Evolutionary conservation across 2,797 vertebrate species (phyloP).

Genomic region (Cetoscarus ocellatus): DNA sequence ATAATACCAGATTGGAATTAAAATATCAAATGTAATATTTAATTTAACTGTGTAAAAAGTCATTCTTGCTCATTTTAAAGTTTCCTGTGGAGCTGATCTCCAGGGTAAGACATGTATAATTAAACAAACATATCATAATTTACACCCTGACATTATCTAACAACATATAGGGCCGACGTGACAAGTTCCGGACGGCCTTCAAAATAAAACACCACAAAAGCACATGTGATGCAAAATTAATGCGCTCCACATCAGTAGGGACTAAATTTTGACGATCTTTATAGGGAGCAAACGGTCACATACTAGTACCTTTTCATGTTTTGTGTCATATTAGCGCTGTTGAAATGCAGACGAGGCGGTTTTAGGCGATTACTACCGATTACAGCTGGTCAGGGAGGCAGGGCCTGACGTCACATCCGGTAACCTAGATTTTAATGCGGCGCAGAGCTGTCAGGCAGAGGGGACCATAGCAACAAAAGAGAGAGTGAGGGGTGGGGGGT

Average conservation of each 20-base stretch:
- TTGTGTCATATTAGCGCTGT: accelerated
- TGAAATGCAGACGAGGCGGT: accelerated
- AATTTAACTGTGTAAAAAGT: too few species aligned
- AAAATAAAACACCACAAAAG: slow-evolving; percentile 1
- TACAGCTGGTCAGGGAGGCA: slow-evolving; percentile 29
- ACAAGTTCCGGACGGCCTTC: neutral
- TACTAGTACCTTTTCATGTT: accelerated
- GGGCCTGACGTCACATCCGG: slow-evolving; percentile 67
- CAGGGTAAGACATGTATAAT: too few species aligned
- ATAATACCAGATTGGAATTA: too few species aligned
- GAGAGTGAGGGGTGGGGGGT: slow-evolving; percentile 21
- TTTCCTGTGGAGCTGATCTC: too few species aligned
- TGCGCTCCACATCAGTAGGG: neutral
- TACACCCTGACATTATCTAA: neutral
- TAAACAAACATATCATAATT: too few species aligned
- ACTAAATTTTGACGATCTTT: too few species aligned
- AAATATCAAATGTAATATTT: too few species aligned
- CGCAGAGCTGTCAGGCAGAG: slow-evolving; percentile 23
- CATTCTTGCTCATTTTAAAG: too few species aligned
- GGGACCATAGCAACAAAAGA: slow-evolving; percentile 55
- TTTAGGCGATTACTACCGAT: slow-evolving; percentile 17
- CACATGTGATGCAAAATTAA: slow-evolving; percentile 4
- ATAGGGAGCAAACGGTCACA: accelerated
- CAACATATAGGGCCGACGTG: too few species aligned
- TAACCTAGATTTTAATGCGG: slow-evolving; percentile 68